Evolutionary conservation across 35 echinoderm and acorn worm species (phyloP).

Genomic region (Apostichopus japonicus): DNA sequence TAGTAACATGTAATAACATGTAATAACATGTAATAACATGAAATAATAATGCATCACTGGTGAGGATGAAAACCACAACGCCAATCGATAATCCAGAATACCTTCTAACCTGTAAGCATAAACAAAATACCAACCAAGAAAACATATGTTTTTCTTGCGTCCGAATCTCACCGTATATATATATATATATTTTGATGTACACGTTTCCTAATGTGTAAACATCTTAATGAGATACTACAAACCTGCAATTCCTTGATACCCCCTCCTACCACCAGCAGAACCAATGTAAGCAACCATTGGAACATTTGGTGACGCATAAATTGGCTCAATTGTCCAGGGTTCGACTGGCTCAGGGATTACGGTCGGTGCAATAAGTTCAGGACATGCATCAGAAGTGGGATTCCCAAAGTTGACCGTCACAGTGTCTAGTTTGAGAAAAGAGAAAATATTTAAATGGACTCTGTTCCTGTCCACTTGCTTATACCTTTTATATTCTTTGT

Average conservation of each 20-base stretch:
- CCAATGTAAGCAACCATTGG: conserved; percentile 70
- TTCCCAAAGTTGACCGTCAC: conserved; percentile 65
- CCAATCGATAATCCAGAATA: too few relatives aligned
- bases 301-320: conserved; percentile 8
- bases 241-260: conserved; percentile 87
- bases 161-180: too few relatives aligned
- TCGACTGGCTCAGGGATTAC: conserved; percentile 6
- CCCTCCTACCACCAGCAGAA: conserved; percentile 69
- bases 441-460: background rate
- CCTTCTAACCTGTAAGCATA: too few relatives aligned
- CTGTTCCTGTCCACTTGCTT: too few relatives aligned
- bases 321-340: conserved; percentile 40
- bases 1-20: too few relatives aligned
- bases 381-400: background rate
- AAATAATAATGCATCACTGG: too few relatives aligned
- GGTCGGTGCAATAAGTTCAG: background rate
- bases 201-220: background rate
- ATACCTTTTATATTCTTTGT: too few relatives aligned
- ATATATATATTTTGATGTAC: too few relatives aligned
- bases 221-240: background rate
- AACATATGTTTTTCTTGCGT: too few relatives aligned
- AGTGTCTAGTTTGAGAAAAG: background rate
- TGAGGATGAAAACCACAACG: too few relatives aligned
- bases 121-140: too few relatives aligned
- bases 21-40: too few relatives aligned